Evolutionary conservation across 2,888 invertebrate species (phyloP).

Genomic region (Pollenia griseotomentosa): DNA sequence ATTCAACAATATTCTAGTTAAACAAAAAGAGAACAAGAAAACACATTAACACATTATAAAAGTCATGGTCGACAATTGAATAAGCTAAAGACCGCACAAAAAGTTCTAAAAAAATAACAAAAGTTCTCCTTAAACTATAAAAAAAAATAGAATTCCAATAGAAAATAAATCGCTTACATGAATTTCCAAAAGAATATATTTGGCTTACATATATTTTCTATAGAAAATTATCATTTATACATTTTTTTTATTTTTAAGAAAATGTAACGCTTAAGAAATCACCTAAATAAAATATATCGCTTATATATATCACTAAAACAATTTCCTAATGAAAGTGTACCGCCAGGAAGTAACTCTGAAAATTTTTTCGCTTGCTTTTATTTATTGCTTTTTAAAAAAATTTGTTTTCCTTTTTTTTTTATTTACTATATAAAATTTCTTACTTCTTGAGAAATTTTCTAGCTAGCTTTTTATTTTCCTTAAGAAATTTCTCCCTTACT

Average conservation of each 20-base stretch:
- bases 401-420: too few species aligned
- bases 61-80: not conserved
- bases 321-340: not conserved
- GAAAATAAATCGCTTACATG: too few species aligned
- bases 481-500: too few species aligned
- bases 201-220: not conserved
- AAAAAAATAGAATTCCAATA: not conserved
- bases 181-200: not conserved
- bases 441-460: too few species aligned
- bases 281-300: not conserved
- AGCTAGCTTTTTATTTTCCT: too few species aligned
- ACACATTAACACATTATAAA: conserved; percentile 9
- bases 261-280: not conserved
- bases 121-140: not conserved
- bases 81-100: not conserved
- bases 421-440: too few species aligned
- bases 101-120: not conserved
- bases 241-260: not conserved
- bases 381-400: too few species aligned
- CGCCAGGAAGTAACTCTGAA: not conserved
- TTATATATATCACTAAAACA: not conserved
- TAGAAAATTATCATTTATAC: not conserved
- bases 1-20: conserved; percentile 41
- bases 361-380: not conserved
- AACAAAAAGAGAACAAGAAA: conserved; percentile 26